Evolutionary conservation across 2,113 vertebrate species (phyloP).

Genomic region (Mesoclemmys tuberculata): DNA sequence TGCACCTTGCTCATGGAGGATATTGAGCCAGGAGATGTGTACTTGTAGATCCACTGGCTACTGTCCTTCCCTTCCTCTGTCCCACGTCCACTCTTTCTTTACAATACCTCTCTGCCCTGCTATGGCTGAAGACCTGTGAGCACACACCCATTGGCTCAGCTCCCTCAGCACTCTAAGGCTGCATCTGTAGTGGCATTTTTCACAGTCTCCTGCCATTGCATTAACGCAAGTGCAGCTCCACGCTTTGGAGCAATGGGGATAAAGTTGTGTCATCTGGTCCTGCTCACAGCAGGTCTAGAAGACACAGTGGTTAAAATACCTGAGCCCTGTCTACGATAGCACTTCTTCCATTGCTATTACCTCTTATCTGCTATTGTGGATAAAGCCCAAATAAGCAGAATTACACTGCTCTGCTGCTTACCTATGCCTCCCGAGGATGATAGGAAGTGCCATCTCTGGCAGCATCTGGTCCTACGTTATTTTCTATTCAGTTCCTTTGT

Average conservation of each 20-base stretch:
- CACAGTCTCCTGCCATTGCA: not conserved
- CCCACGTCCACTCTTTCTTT: not conserved
- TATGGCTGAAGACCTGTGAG: not conserved
- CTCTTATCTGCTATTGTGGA: not conserved
- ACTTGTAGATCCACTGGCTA: not conserved
- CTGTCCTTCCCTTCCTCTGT: rapidly evolving
- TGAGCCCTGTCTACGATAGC: not conserved
- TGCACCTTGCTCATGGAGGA: not conserved
- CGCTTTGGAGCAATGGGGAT: not conserved
- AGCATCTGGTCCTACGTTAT: not conserved
- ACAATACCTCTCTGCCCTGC: not conserved
- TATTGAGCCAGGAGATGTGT: not conserved
- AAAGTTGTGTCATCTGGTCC: not conserved
- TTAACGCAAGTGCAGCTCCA: not conserved
- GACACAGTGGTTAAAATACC: not conserved
- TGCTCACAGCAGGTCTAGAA: not conserved
- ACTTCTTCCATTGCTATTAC: not conserved
- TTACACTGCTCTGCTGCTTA: not conserved
- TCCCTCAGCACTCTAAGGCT: not conserved
- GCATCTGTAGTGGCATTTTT: not conserved
- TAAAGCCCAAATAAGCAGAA: not conserved
- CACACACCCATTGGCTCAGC: not conserved
- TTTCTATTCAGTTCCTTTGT: not conserved
- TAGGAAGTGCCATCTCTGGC: not conserved
- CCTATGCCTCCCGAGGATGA: not conserved